phyloP scores from a whole-genome alignment of 2,888 invertebrate genomes.

The Timandra comae region DNA sequence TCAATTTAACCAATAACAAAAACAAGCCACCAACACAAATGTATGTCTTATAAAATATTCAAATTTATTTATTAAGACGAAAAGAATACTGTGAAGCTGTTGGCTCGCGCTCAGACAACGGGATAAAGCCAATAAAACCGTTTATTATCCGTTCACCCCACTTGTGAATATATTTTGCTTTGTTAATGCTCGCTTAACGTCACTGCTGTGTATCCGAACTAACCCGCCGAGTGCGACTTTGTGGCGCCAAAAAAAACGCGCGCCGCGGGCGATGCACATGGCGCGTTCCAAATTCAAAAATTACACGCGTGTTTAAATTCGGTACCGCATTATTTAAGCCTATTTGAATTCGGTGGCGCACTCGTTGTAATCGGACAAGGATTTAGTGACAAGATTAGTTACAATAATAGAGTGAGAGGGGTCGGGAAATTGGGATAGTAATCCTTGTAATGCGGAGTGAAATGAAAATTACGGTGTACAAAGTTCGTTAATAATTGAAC shows the following conservation, averaged over 20 bases:
- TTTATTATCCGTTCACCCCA: conserved; percentile 59
- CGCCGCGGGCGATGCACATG: conserved; percentile 64
- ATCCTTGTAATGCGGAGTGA: conserved; percentile 48
- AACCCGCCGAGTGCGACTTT: conserved; percentile 30
- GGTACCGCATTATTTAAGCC: conserved; percentile 53
- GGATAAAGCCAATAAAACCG: conserved; percentile 59
- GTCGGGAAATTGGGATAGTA: conserved; percentile 42
- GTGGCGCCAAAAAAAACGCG: conserved; percentile 46
- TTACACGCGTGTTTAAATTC: conserved; percentile 68
- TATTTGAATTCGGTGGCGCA: conserved; percentile 48
- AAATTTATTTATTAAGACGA: conserved; percentile 33
- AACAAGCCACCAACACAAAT: conserved; percentile 17
- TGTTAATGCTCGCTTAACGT: conserved; percentile 48
- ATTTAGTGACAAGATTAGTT: conserved; percentile 69
- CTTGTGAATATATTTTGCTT: conserved; percentile 50
- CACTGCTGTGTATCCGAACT: conserved; percentile 18
- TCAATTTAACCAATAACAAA: too few relatives aligned
- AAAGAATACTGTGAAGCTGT: conserved; percentile 37
- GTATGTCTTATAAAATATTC: conserved; percentile 28
- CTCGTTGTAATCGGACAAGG: conserved; percentile 59
- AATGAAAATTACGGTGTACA: conserved; percentile 50
- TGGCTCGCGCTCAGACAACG: conserved; percentile 38
- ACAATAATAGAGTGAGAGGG: conserved; percentile 51
- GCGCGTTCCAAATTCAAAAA: conserved; percentile 56
- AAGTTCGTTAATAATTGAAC: conserved; percentile 29